Evolutionary conservation across 2,113 vertebrate genomes (phyloP), one percentile per base, ranked within the genome.

Genomic region (human): DNA sequence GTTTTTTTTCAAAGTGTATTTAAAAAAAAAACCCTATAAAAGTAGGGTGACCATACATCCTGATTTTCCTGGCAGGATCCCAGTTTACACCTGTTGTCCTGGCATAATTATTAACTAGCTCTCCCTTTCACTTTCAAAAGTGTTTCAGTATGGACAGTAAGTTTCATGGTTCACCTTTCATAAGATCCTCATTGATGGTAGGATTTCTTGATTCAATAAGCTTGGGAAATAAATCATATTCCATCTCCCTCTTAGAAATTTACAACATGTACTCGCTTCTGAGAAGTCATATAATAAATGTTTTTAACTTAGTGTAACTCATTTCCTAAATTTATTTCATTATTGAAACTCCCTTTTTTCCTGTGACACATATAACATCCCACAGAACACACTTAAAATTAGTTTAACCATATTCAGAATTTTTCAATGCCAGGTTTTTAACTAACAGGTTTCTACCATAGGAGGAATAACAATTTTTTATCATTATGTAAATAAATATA

Each of bases 321-420:
- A 86, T 79, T 82, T 95, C 66, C 73, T 92, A 88, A 80, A 94
- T 93, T 83, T 80, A 61, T 50, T 93, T 84, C 40, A 59, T 50
- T 25, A 16, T 83, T 83, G 16, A 11, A 89, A 68, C 66, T 89
- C 3, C 4, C 52, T 80, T 80, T 59, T 70, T 59, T 8, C 40
- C 45, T 38, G 9, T n/a, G 70, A 84, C 40, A 73, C 30, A 23
- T 80, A 27, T 40, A 93, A 38, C 6, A 43, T 68, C 18, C 38
- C 20, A 73, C 17, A 66, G 17, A 90, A 66, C 22, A 90, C 3
- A 84, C 25, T 94, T 92, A 55, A 78, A 95, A 87, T 13, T n/a
- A 45, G 10, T 72, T 73, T 66, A 87, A 40, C 16, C 17, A 89
- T 48, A 38, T 8, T 70, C 27, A 90, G 83, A 89, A 86, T 32